Percentiles rank a stretch among this genome's conserved stretches.
phyloP scores from a whole-genome alignment of 2,797 vertebrate genomes.

The Valencia hispanica region DNA sequence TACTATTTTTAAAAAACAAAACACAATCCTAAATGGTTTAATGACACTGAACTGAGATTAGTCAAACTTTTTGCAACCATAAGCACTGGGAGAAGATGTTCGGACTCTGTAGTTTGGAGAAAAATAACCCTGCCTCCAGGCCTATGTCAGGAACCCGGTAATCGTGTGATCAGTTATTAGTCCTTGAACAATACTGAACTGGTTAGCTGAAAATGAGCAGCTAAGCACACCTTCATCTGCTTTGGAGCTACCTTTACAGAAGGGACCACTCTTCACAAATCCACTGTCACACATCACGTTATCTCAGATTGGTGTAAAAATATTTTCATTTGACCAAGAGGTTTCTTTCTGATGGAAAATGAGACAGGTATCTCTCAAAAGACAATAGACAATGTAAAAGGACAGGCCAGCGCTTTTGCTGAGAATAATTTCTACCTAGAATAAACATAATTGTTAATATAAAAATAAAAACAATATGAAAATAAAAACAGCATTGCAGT shows the following conservation, averaged over 20 bases:
- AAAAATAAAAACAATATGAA: too few relatives aligned
- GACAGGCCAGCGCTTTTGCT: neutral
- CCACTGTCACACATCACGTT: too few relatives aligned
- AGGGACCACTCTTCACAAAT: constrained; percentile 42
- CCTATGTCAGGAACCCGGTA: constrained; percentile 63
- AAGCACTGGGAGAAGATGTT: constrained; percentile 2
- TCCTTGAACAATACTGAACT: constrained; percentile 66
- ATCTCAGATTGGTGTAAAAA: neutral
- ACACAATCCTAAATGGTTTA: neutral
- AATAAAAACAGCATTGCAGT: neutral
- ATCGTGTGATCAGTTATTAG: constrained; percentile 80
- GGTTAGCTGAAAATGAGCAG: constrained; percentile 69
- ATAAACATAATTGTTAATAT: too few relatives aligned
- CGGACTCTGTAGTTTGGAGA: constrained; percentile 28
- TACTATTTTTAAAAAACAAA: constrained; percentile 2
- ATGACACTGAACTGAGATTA: neutral
- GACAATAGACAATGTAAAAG: neutral
- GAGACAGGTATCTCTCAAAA: neutral
- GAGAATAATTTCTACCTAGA: neutral
- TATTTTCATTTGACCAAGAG: neutral
- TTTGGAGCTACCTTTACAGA: constrained; percentile 37
- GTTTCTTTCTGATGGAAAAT: neutral
- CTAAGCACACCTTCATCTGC: constrained; percentile 64
- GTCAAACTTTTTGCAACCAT: neutral
- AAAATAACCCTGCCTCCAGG: constrained; percentile 52